Base-by-base conservation (phyloP, 2,888 invertebrate species). In the Herminia tarsipennalis region DNA sequence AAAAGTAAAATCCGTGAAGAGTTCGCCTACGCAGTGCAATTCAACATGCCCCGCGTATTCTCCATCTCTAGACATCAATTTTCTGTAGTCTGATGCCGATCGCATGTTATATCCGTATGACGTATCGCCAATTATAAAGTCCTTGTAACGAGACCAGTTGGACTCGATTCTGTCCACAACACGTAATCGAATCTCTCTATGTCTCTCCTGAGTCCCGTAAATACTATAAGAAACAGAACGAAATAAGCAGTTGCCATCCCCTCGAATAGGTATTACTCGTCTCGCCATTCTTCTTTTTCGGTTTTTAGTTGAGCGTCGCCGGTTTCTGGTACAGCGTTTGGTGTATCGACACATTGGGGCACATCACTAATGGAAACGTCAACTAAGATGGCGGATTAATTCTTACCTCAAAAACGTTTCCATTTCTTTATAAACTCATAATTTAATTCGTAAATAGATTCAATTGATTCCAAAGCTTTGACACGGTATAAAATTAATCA, bases 11-110 rank as follows among this genome's bases (percentile, higher is more conserved):
- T 86, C 81, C 4, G 73, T 53, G 51, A 62, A 87, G 1, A 89
- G 46, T 52, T 89, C 88, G 39, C 86, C 85, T 16, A 81, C 74
- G 33, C 81, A 75, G 41, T 89, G 89, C 10, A 89, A 59, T 44
- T 89, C 89, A 1, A 84, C 89, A 25, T 89, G 89, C 0, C 89
- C 89, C 0, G 85, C 89, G 46, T 88, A 89, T 48, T 86, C 87
- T 0, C 89, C 89, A 34, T 89, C 87, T 16, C 75, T 63, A 0
- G 80, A 73, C 88, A 89, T 88, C 35, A 85, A 53, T n/a, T 52
- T 66, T 17, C 73, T 56, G 40, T 88, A 89, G 44, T 87, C 85
- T 0, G 54, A 33, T 1, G 82, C 56, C 6, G 44, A 64, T 4
- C 54, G 49, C 51, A 88, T 77, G 2, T 55, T 43, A 1, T 56